Evolutionary conservation across 2,113 vertebrate genomes (phyloP).

Genomic region (Tamias sibiricus): DNA sequence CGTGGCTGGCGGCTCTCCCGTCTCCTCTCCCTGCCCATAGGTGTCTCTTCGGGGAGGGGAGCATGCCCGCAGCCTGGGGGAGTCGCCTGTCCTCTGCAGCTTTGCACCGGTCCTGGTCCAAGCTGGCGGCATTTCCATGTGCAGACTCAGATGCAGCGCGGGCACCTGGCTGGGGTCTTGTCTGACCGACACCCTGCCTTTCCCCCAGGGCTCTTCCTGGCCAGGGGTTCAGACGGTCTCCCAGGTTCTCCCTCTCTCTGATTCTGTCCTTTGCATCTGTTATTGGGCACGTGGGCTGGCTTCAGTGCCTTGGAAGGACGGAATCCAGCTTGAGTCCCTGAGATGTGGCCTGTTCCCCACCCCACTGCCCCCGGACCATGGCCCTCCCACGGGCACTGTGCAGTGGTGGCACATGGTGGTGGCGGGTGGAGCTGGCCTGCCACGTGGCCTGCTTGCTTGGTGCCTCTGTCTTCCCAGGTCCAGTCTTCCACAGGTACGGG

Average conservation of each 20-base stretch:
- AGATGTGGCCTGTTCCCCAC: background rate
- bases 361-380: fast-evolving
- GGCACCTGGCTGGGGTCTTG: too few relatives aligned
- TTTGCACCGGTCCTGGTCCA: background rate
- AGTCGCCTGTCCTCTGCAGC: too few relatives aligned
- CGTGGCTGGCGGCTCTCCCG: too few relatives aligned
- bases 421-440: fast-evolving
- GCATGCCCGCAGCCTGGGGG: too few relatives aligned
- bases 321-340: fast-evolving
- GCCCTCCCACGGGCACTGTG: fast-evolving
- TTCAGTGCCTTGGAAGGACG: background rate
- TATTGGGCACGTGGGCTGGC: too few relatives aligned
- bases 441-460: background rate
- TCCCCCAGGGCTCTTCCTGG: too few relatives aligned
- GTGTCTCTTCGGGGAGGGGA: too few relatives aligned
- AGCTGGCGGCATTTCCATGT: background rate
- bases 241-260: background rate
- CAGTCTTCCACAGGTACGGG: fast-evolving
- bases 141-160: background rate
- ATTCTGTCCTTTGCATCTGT: background rate
- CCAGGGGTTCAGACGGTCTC: too few relatives aligned
- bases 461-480: fast-evolving
- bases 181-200: too few relatives aligned
- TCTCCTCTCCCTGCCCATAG: too few relatives aligned
- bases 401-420: fast-evolving